Evolutionary conservation across 2,797 vertebrate genomes (phyloP), one percentile per base, ranked within the genome.

Genomic region (Kryptopterus vitreolus): DNA sequence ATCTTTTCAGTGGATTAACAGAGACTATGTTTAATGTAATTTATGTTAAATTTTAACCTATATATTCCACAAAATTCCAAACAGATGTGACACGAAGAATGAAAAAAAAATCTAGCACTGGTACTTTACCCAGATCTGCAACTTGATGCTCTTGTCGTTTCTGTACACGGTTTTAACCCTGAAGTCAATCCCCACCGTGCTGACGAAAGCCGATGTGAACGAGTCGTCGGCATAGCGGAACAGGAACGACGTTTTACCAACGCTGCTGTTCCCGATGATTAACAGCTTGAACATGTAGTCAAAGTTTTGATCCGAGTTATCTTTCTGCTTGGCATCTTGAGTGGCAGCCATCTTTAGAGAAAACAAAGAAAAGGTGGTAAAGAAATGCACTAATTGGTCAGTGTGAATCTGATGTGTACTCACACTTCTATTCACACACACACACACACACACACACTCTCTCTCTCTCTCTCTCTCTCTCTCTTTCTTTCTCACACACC

Each of bases 261-360:
- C 97, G 15, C 97, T 99, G 95, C 98, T 99, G 90, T 99, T 99
- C 85, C 97, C 96, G 0, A 99, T 99, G 92, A 99, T 98, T 82
- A 99, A 95, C 86, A 99, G 88, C 85, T 99, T 99, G 89, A 99
- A 99, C 97, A 99, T 98, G 89, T 97, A 98, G 93, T 99, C 97
- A 81, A 98, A 99, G 93, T 98, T 98, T 90, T 98, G 97, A 88
- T 99, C 98, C 13, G 96, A 96, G 57, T 95, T 93, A 84, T 99
- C 98, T 89, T 98, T 99, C 88, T 97, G 97, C 91, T 95, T 95
- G 77, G 90, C 90, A 86, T 98, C 98, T 92, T 99, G 98, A 89
- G 95, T 90, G 74, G 95, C 94, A 88, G 96, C 93, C 96, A 99
- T 98, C 97, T 99, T 91, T 78, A 89, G n/a, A n/a, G n/a, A 89